Percentiles rank a stretch among this genome's conserved stretches.
Evolutionary conservation across 2,113 vertebrate genomes (phyloP).

Genomic region (Phocoena phocoena): DNA sequence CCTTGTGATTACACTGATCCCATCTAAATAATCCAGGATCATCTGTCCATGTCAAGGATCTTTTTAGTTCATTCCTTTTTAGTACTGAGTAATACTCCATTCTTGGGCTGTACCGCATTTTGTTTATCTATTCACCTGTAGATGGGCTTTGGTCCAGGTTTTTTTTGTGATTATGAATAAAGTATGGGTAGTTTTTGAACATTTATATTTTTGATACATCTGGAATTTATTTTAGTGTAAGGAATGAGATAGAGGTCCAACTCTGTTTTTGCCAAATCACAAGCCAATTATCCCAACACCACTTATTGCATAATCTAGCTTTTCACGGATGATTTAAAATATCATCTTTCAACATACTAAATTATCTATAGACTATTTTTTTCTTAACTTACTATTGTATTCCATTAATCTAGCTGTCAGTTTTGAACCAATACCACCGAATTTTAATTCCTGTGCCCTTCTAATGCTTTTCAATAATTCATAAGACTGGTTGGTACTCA

Average conservation of each 20-base stretch:
- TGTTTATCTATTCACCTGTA: background rate
- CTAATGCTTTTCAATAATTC: conserved; percentile 29
- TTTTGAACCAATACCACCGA: background rate
- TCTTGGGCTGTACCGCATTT: background rate
- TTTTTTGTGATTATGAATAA: background rate
- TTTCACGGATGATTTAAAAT: conserved; percentile 44
- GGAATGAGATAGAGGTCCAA: background rate
- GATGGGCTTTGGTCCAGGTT: background rate
- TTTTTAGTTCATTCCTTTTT: background rate
- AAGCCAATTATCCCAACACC: background rate
- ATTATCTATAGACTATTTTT: conserved; percentile 10
- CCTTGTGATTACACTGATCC: background rate
- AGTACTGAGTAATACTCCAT: background rate
- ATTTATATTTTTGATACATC: conserved; percentile 3
- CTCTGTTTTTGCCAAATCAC: conserved; percentile 27
- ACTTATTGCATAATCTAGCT: background rate
- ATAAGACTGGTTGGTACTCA: conserved; percentile 5
- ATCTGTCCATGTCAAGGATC: background rate
- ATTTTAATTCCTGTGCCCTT: background rate
- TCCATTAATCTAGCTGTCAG: conserved; percentile 3
- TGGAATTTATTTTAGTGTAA: conserved; percentile 15
- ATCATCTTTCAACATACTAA: background rate
- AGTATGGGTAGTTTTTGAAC: background rate
- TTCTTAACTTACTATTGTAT: conserved; percentile 35
- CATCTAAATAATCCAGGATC: background rate